Percentiles rank a stretch among this genome's conserved stretches.
Evolutionary conservation across 1,140 invertebrate genomes (phyloP).

Genomic region (Semibalanus balanoides): DNA sequence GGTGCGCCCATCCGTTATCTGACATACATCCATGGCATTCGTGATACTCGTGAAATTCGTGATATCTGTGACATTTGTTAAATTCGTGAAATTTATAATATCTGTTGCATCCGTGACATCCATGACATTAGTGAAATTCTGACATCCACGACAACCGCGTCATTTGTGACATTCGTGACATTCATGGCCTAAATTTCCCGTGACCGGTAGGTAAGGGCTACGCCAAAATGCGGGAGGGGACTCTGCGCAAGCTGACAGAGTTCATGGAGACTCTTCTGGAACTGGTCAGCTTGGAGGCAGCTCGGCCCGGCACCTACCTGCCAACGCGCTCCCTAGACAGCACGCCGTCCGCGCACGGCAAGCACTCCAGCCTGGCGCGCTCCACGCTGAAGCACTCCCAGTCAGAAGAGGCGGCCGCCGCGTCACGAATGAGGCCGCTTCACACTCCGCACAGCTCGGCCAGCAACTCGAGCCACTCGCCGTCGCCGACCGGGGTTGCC

Average conservation of each 20-base stretch:
- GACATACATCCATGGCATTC: too few relatives aligned
- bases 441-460: not conserved
- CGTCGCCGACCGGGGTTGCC: not conserved
- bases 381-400: not conserved
- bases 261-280: constrained; percentile 29
- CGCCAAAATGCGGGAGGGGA: constrained; percentile 37
- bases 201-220: constrained; percentile 32
- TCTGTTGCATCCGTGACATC: not conserved
- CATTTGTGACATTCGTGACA: too few relatives aligned
- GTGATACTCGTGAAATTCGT: too few relatives aligned
- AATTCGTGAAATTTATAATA: too few relatives aligned
- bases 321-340: not conserved
- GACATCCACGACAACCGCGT: too few relatives aligned
- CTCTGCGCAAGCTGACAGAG: constrained; percentile 33
- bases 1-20: too few relatives aligned
- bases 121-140: too few relatives aligned
- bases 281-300: constrained; percentile 17
- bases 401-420: not conserved
- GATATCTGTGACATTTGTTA: too few relatives aligned
- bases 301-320: constrained; percentile 10
- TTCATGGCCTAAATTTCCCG: too few relatives aligned
- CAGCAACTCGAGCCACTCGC: not conserved
- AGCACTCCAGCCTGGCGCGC: not conserved
- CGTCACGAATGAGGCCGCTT: not conserved
- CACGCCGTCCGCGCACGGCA: not conserved